Conservation (phyloP, 1,140 invertebrate species). For the Drosophila quadrilineata region DNA sequence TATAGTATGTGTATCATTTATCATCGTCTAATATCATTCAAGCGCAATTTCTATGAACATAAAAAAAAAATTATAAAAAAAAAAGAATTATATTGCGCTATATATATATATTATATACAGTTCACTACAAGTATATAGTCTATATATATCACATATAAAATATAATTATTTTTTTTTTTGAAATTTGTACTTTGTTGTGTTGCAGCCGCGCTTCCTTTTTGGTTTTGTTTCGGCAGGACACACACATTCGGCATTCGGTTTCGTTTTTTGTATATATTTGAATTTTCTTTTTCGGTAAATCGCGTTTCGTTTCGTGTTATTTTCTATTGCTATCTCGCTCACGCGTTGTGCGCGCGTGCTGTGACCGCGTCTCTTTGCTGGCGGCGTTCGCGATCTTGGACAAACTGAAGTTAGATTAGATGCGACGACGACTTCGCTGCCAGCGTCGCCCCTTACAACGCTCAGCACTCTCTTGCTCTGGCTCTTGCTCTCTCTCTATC, state of each 20-base stretch:
- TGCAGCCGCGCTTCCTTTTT: too few relatives aligned
- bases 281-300: background rate
- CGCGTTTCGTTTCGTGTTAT: too few relatives aligned
- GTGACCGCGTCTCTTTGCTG: conserved; percentile 59
- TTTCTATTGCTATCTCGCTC: conserved; percentile 13
- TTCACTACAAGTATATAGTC: background rate
- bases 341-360: conserved; percentile 33
- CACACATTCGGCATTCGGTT: too few relatives aligned
- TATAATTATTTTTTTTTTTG: too few relatives aligned
- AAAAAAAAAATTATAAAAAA: conserved; percentile 18
- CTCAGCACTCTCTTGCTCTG: background rate
- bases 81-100: background rate
- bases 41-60: conserved; percentile 23
- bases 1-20: conserved; percentile 6
- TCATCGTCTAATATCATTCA: conserved; percentile 24
- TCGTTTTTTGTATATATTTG: conserved; percentile 3
- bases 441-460: conserved; percentile 4
- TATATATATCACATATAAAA: background rate
- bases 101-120: background rate
- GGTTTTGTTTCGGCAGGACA: background rate
- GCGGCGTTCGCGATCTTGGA: conserved; percentile 75
- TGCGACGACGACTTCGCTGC: conserved; percentile 16
- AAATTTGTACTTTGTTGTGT: too few relatives aligned
- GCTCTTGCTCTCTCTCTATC: conserved; percentile 14
- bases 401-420: conserved; percentile 71